Evolutionary conservation across 2,888 invertebrate species (phyloP), one percentile per base, ranked within the genome.

Genomic region (Tromatobia lineatoria): DNA sequence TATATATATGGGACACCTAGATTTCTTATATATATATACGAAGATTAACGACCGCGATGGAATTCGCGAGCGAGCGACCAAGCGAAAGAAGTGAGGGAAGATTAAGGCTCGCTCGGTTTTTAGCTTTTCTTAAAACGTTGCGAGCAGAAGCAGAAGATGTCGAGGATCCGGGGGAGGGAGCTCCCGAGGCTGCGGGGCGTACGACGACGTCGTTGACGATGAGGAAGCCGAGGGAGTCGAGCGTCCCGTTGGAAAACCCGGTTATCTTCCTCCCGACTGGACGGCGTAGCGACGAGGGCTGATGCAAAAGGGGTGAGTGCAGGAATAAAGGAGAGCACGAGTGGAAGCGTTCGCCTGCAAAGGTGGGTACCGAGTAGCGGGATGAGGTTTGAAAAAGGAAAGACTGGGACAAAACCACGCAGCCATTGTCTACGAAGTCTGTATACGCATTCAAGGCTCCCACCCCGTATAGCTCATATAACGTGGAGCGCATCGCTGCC

Each of bases 21-120:
- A 75, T 75, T 64, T 50, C 23, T 61, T 71, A 42, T 66, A 66
- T 71, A 42, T 66, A 66, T 52, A 66, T 15, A 88, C 88, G 87
- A 89, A 88, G 88, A 89, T 90, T 88, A 90, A 89, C 87, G 88
- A 87, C 82, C 83, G 64, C 23, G 70, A 71, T 54, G 52, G 61
- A 64, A 54, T 61, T 34, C 61, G 23, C 42, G 10, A 57, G 23
- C 42, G 45, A 20, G 18, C 34, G 38, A 29, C 29, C 67, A 4
- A 61, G 57, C 42, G 25, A 64, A 64, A 64, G 50, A 67, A 54
- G 42, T 23, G 69, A 47, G 45, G 50, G 25, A 54, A 74, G 29
- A 73, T 64, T 64, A 64, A 80, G 25, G 20, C 18, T 20, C 74
- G 15, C 67, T 50, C 18, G 57, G 50, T 71, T 71, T 71, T 57